phyloP scores from a whole-genome alignment of 2,113 vertebrate genomes.

The Ceuthmochares aereus region DNA sequence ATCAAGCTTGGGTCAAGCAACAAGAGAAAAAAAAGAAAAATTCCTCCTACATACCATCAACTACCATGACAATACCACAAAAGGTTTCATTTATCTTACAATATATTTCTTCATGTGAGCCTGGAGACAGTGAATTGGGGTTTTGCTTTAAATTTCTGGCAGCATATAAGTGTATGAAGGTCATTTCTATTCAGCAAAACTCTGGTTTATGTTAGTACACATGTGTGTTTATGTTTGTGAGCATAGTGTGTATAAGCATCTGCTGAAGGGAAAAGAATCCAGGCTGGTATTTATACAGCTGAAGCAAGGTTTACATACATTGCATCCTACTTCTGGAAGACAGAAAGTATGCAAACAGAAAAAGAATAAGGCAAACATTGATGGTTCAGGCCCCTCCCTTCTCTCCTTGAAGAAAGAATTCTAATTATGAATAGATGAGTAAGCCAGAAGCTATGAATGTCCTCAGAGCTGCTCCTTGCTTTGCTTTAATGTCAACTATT shows the following conservation, averaged over 20 bases:
- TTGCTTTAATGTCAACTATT: background rate
- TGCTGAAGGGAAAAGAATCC: constrained; percentile 9
- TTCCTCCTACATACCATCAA: background rate
- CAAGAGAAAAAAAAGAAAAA: background rate
- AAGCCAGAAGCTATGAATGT: background rate
- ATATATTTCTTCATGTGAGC: background rate
- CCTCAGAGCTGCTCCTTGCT: background rate
- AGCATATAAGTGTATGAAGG: background rate
- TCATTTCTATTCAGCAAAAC: background rate
- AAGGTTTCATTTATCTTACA: background rate
- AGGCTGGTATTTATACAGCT: constrained; percentile 37
- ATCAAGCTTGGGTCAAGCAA: background rate
- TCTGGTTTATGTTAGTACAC: constrained; percentile 3
- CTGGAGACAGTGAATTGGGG: background rate
- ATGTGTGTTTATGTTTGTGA: background rate
- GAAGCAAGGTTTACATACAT: constrained; percentile 28
- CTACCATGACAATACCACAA: background rate
- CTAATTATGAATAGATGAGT: constrained; percentile 12
- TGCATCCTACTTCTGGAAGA: background rate
- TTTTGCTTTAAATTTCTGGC: background rate
- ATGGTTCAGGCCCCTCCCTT: background rate
- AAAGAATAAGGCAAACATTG: background rate
- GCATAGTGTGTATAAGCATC: background rate
- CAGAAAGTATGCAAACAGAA: background rate
- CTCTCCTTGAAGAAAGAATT: background rate